phyloP scores from a whole-genome alignment of 2,797 vertebrate genomes.

The Dendrocincla fuliginosa region DNA sequence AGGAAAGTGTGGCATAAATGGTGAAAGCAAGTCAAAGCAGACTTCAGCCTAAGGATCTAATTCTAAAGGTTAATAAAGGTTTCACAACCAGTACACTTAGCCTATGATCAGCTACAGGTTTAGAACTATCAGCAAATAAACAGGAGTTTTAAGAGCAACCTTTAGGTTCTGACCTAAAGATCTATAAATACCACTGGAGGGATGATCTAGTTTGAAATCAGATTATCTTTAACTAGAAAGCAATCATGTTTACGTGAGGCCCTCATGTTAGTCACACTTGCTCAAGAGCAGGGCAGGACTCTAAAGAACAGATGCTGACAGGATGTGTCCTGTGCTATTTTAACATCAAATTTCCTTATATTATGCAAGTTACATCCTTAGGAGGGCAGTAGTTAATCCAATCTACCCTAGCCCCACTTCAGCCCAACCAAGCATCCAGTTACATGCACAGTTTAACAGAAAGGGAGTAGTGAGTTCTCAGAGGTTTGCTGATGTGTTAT shows the following conservation, averaged over 20 bases:
- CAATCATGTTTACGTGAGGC: not conserved
- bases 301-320: not conserved
- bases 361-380: not conserved
- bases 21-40: not conserved
- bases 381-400: not conserved
- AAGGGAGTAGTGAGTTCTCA: not conserved
- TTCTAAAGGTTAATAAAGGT: not conserved
- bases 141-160: not conserved
- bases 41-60: not conserved
- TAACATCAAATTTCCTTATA: not conserved
- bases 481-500: not conserved
- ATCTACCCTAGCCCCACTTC: not conserved
- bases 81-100: not conserved
- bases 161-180: not conserved
- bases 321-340: not conserved
- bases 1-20: not conserved
- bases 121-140: slow-evolving; percentile 1
- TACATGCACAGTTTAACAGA: not conserved
- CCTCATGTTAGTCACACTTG: not conserved
- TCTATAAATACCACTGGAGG: not conserved
- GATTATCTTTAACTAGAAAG: slow-evolving; percentile 24
- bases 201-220: not conserved
- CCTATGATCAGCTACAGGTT: not conserved
- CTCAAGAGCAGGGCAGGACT: not conserved
- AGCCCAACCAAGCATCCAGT: not conserved